These are phyloP conservation scores for Limanda limanda DNA, from an alignment of 2,113 vertebrate species.

Conservation along the genomic window DNA sequence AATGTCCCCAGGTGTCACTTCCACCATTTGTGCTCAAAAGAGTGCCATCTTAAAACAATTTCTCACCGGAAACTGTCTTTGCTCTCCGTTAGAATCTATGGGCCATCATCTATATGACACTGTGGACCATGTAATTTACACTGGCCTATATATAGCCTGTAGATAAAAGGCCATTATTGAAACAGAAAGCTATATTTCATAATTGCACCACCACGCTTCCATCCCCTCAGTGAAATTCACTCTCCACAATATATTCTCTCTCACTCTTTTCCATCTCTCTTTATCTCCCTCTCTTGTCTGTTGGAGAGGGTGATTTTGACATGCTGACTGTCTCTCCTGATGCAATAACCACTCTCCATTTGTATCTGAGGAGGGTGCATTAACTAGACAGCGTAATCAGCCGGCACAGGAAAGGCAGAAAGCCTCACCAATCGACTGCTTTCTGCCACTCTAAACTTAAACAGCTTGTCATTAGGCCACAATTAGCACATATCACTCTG, in stretches of 20 bases:
- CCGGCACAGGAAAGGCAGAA: constrained; percentile 59
- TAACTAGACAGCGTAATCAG: constrained; percentile 80
- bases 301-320: constrained; percentile 74
- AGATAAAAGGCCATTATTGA: constrained; percentile 69
- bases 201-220: constrained; percentile 72
- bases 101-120: constrained; percentile 60
- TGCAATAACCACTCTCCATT: constrained; percentile 81
- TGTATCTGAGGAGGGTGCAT: constrained; percentile 77
- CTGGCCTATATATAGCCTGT: constrained; percentile 66
- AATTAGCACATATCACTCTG: constrained; percentile 70
- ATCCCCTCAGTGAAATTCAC: constrained; percentile 72
- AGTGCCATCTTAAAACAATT: constrained; percentile 25
- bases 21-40: constrained; percentile 20
- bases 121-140: constrained; percentile 60
- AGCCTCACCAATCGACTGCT: constrained; percentile 62
- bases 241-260: constrained; percentile 71
- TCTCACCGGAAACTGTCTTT: constrained; percentile 35
- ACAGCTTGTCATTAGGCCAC: constrained; percentile 74
- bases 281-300: constrained; percentile 68
- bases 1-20: constrained; percentile 44
- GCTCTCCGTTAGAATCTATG: constrained; percentile 45
- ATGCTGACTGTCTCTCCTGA: constrained; percentile 73
- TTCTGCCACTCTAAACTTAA: constrained; percentile 71
- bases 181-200: constrained; percentile 77
- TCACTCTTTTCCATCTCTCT: constrained; percentile 65